Evolutionary conservation across 2,888 invertebrate species (phyloP).

Genomic region (Tetheella fluctuosa): DNA sequence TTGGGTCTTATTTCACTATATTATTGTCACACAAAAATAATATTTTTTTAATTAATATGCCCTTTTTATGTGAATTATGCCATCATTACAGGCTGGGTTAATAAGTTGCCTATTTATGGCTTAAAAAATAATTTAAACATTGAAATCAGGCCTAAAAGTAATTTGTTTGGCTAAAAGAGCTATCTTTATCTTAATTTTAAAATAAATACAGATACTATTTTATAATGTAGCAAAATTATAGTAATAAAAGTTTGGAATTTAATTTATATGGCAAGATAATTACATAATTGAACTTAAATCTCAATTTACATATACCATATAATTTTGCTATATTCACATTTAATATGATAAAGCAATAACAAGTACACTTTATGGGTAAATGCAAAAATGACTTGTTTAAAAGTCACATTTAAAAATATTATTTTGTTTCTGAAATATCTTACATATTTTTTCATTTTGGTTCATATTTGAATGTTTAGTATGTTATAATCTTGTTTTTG

Average conservation of each 20-base stretch:
- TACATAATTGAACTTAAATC: too few species aligned
- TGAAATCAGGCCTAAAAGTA: slow-evolving; percentile 6
- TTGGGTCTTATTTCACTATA: background rate
- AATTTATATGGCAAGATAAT: background rate
- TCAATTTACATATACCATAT: background rate
- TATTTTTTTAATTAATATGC: background rate
- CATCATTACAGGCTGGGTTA: too few species aligned
- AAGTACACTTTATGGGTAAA: slow-evolving; percentile 19
- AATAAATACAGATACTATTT: background rate
- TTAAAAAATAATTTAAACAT: too few species aligned
- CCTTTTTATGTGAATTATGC: too few species aligned
- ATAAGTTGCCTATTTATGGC: background rate
- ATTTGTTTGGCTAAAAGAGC: slow-evolving; percentile 8
- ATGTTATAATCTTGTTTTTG: slow-evolving; percentile 36
- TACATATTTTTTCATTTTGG: too few species aligned
- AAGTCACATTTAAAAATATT: too few species aligned
- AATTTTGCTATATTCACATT: slow-evolving; percentile 35
- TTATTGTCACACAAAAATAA: background rate
- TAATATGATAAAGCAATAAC: slow-evolving; percentile 36
- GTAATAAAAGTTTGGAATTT: background rate
- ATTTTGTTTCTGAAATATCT: too few species aligned
- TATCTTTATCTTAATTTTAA: background rate
- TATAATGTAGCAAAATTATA: slow-evolving; percentile 10
- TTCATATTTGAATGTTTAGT: too few species aligned
- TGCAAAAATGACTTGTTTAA: too few species aligned